Percentiles rank a stretch among this genome's conserved stretches.
Conservation (phyloP, 2,113 vertebrate species). For the Chiloscyllium plagiosum region DNA sequence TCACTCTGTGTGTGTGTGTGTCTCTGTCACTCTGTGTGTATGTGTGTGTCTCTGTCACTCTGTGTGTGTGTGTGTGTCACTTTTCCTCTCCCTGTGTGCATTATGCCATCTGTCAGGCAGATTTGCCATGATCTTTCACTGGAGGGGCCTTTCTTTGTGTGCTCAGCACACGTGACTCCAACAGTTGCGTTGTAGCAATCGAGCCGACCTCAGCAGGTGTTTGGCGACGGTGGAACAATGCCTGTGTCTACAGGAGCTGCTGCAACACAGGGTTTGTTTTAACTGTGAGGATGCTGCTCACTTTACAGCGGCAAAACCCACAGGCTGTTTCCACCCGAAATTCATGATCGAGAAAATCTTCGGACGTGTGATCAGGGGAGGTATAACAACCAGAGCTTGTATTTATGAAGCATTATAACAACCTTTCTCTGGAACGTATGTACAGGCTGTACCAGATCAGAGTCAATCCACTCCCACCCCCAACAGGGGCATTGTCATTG, state of each 20-base stretch:
- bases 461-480: not conserved
- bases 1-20: not conserved
- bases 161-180: constrained; percentile 39
- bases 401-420: not conserved
- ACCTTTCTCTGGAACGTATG: not conserved
- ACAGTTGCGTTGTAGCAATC: constrained; percentile 44
- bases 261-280: not conserved
- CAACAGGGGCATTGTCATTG: not conserved
- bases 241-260: not conserved
- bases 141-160: constrained; percentile 45
- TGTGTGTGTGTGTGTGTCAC: not conserved
- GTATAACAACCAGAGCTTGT: not conserved
- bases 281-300: not conserved
- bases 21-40: not conserved
- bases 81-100: constrained; percentile 28
- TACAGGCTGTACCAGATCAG: not conserved
- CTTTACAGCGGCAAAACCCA: too few species aligned
- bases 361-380: too few species aligned
- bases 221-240: constrained; percentile 23
- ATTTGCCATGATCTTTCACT: constrained; percentile 48
- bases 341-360: not conserved
- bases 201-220: constrained; percentile 49
- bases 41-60: not conserved
- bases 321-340: not conserved
- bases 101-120: constrained; percentile 46